These are phyloP conservation scores for Scaptomyza cyrtandrae DNA, from an alignment of 2,888 invertebrate species.

Conservation along the genomic window DNA sequence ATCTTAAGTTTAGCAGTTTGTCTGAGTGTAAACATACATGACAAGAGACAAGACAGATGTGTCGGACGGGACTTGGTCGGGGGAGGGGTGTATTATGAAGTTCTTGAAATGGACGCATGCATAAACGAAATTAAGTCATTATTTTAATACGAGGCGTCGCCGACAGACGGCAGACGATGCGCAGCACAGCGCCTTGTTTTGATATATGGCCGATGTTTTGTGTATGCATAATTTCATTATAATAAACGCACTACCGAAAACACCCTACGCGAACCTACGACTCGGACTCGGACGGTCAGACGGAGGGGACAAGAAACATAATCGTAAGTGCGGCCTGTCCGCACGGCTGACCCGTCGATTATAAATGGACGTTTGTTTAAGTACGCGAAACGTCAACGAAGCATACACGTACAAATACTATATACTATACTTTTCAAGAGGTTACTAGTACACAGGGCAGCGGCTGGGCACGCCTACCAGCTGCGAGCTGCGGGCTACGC, in stretches of 20 bases:
- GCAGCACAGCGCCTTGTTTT: conserved; percentile 61
- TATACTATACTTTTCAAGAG: no score
- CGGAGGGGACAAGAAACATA: not conserved
- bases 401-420: conserved; percentile 18
- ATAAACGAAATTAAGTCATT: conserved; percentile 82
- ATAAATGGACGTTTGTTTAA: conserved; percentile 75
- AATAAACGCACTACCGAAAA: conserved; percentile 65
- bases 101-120: conserved; percentile 49
- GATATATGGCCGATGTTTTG: conserved; percentile 78
- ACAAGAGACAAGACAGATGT: conserved; percentile 41
- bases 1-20: no score
- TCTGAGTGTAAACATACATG: conserved; percentile 13
- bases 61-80: not conserved
- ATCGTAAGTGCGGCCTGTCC: conserved; percentile 71
- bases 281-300: not conserved
- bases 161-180: conserved; percentile 36
- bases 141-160: conserved; percentile 77
- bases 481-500: conserved; percentile 70
- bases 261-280: not conserved
- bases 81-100: conserved; percentile 1
- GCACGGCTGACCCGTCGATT: conserved; percentile 73
- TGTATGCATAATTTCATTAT: conserved; percentile 80
- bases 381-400: conserved; percentile 73
- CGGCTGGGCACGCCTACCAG: conserved; percentile 59
- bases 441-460: not conserved